Conservation (phyloP, 2,888 invertebrate genomes). For the Xestia rhomboidea region DNA sequence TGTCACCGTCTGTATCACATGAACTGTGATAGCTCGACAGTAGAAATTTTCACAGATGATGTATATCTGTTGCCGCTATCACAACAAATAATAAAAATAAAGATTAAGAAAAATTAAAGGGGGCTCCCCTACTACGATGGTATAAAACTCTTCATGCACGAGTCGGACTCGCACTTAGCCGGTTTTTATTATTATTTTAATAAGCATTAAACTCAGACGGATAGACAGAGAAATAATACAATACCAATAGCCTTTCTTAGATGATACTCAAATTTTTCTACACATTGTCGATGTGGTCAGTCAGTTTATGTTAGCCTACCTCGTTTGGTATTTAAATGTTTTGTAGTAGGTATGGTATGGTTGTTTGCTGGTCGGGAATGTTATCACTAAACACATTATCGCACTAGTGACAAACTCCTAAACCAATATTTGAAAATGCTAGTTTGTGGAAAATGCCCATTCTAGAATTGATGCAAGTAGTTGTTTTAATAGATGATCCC, state of each 20-base stretch:
- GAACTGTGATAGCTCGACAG: too few relatives aligned
- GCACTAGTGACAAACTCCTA: slow-evolving; percentile 9
- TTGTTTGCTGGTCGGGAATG: background rate
- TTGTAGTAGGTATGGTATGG: too few relatives aligned
- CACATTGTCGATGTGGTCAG: background rate
- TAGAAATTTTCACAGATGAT: too few relatives aligned
- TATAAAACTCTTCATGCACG: too few relatives aligned
- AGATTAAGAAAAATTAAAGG: too few relatives aligned
- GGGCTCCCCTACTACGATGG: too few relatives aligned
- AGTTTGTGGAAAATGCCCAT: slow-evolving; percentile 22
- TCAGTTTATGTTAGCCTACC: background rate
- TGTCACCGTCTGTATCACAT: too few relatives aligned
- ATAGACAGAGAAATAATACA: slow-evolving; percentile 1
- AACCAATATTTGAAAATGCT: slow-evolving; percentile 26
- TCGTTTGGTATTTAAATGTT: slow-evolving; percentile 2
- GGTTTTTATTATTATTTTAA: slow-evolving; percentile 2
- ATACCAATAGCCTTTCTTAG: background rate
- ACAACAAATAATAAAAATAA: too few relatives aligned
- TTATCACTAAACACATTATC: slow-evolving; percentile 35
- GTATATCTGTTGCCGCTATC: too few relatives aligned
- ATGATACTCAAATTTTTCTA: background rate
- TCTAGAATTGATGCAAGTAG: slow-evolving; percentile 18
- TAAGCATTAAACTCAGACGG: background rate
- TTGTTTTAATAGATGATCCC: slow-evolving; percentile 55
- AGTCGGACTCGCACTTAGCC: too few relatives aligned